Evolutionary conservation across 2,888 invertebrate species (phyloP), one percentile per base, ranked within the genome.

Genomic region (Tromatobia lineatoria): DNA sequence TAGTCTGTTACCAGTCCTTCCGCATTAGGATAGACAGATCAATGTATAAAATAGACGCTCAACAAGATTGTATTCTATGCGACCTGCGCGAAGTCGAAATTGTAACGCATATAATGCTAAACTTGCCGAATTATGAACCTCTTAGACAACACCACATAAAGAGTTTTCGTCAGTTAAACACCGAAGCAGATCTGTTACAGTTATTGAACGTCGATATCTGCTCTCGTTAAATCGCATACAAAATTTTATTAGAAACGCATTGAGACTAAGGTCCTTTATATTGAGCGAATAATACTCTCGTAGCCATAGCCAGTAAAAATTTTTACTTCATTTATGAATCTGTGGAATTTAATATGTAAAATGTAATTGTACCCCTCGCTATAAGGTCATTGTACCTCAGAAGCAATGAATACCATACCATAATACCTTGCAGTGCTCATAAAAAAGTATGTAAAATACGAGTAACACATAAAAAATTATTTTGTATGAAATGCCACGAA

Each of bases 321-420:
- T n/a, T n/a, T n/a, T n/a, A n/a, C n/a, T n/a, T n/a, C n/a, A n/a
- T n/a, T n/a, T n/a, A n/a, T n/a, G n/a, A n/a, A n/a, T n/a, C n/a
- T n/a, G 50, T n/a, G 83, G 86, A 25, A 57, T 7, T 10, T 7
- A 61, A 61, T n/a, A 1, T 61, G 61, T 34, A 61, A 34, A 34
- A 23, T 25, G 13, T 4, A 2, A 25, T 25, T 57, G 57, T 57
- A 57, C 61, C 61, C 34, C 61, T 61, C 34, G 61, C 61, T 61
- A 61, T 34, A 34, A 61, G 61, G 61, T 61, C 61, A 0, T 25
- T 34, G 61, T 34, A 61, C 61, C 61, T 61, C 34, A 34, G 34
- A 61, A 61, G 61, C 61, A 61, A 61, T 61, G 34, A 61, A 61
- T 13, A 61, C 29, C n/a, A n/a, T n/a, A n/a, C n/a, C n/a, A n/a